These are phyloP conservation scores for Balanococcus diminutus DNA, from an alignment of 2,888 invertebrate genomes.

Conservation along the genomic window DNA sequence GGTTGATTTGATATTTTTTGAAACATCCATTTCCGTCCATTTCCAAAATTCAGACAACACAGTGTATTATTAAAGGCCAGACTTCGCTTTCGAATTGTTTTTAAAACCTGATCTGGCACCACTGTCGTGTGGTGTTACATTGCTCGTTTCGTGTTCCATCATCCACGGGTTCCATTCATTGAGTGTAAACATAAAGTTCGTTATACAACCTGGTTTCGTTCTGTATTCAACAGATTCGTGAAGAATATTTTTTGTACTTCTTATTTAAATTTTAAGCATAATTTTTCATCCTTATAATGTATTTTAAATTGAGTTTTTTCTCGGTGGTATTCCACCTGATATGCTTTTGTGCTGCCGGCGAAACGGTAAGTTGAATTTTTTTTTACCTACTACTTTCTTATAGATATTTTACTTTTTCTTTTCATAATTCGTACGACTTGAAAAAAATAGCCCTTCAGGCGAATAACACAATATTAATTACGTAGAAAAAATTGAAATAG, in stretches of 20 bases:
- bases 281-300: neutral
- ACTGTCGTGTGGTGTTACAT: neutral
- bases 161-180: neutral
- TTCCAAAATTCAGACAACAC: too few relatives aligned
- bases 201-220: neutral
- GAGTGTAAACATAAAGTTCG: neutral
- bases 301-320: constrained; percentile 6
- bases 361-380: neutral
- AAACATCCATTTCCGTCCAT: too few relatives aligned
- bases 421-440: too few relatives aligned
- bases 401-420: too few relatives aligned
- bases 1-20: too few relatives aligned
- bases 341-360: neutral
- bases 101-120: neutral
- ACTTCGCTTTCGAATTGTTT: neutral
- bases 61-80: too few relatives aligned
- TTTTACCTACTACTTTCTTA: neutral
- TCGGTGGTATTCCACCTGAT: neutral
- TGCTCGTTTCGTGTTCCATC: neutral
- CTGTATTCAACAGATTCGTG: neutral
- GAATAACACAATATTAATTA: too few relatives aligned
- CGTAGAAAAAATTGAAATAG: too few relatives aligned
- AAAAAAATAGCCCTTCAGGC: too few relatives aligned
- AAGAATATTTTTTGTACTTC: neutral
- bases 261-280: neutral